Base-by-base conservation (phyloP, 2,797 vertebrate species). In the Chloroceryle inda region DNA sequence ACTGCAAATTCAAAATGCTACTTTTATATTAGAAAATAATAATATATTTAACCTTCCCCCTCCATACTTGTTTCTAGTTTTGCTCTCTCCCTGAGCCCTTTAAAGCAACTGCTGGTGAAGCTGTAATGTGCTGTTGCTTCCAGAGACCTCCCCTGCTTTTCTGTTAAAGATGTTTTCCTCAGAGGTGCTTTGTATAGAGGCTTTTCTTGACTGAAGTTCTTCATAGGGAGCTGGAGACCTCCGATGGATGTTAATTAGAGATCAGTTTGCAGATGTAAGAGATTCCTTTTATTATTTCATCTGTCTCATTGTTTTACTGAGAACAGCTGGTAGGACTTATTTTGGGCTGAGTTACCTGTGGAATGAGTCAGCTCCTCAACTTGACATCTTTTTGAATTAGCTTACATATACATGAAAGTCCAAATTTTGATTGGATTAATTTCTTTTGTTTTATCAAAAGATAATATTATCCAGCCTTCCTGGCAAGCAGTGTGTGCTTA, bases 211-310 rank as follows among this genome's bases (percentile, higher is more conserved):
- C 88, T 88, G 86, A 91, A 94, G 91, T 91, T 96, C 95, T 92
- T 96, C 78, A 94, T 63, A 71, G 95, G 92, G 92, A 97, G 88
- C 86, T 96, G 89, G 89, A 97, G 96, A 96, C 92, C 72, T 94
- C 76, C 29, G 6, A 96, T 94, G 77, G 92, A 95, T 92, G 74
- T 87, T 97, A 97, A 97, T 95, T 97, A 95, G 92, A 96, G 92
- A 94, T 97, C 89, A 85, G 71, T 90, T 93, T 94, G 68, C 94
- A 96, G 81, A 94, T 91, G 85, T 63, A 77, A 78, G 78, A 93
- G 59, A 82, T 91, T 88, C 53, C 58, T 93, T 76, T 95, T 96
- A 88, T 94, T 95, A 58, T 92, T 97, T 91, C 67, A 95, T 94
- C 87, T 89, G 3, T 92, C 72, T 89, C 79, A 42, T 83, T 95